Base-by-base conservation (phyloP, 2,113 vertebrate species). In the Stegastes partitus region DNA sequence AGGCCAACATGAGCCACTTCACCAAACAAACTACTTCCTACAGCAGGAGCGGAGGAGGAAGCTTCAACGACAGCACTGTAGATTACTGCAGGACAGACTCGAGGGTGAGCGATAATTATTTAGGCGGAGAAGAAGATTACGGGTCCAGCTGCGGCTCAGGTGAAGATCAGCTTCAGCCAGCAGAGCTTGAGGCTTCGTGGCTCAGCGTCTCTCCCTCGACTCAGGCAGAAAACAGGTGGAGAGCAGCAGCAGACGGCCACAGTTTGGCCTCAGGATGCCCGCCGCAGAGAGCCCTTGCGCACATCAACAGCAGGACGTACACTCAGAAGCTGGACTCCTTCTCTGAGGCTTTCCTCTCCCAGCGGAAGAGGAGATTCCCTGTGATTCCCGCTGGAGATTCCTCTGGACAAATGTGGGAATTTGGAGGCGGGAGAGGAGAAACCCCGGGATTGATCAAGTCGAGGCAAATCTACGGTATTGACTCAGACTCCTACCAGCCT, bases 261-360 rank as follows among this genome's bases (percentile, higher is more conserved):
- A 1, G 12, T 18, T 15, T 79, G 73, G 22, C 69, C 39, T 63
- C 88, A 4, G 68, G 63, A 1, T 55, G 50, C 44, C 63, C 37
- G 2, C 51, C 83, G 0, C 79, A 84, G 58, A 82, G 77, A 1
- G 81, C 89, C 0, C 67, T 58, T 16, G 5, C 74, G 0, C 45
- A 45, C n/a, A 18, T 80, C 42, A 77, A 31, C 37, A 59, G 54
- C 2, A 69, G 76, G 56, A 67, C 74, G 0, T 84, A 81, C 61
- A 81, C 85, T n/a, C 94, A 95, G 79, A 95, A 93, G 74, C 91
- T 95, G 82, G 95, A 95, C 79, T 95, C 95, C 0, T 95, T 96
- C 75, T 93, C 92, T 0, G 93, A 96, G 18, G 94, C 95, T 0
- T 95, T 96, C 59, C 86, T 90, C 64, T 74, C 87, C n/a, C 91